Evolutionary conservation across 2,888 invertebrate species (phyloP).

Genomic region (Silvanus unidentatus): DNA sequence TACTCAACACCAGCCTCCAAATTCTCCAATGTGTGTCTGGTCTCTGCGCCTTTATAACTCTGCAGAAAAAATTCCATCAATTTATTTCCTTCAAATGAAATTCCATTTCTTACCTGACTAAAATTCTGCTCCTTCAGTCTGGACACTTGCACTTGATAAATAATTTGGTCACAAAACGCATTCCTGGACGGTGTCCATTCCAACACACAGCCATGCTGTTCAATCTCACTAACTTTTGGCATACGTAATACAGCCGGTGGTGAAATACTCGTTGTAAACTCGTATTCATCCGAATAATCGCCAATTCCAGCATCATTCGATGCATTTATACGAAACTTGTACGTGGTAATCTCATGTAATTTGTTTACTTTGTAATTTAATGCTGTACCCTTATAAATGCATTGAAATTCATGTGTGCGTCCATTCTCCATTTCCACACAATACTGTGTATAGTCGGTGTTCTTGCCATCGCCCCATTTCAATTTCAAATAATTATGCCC

Average conservation of each 20-base stretch:
- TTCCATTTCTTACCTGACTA: constrained; percentile 50
- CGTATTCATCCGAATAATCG: constrained; percentile 64
- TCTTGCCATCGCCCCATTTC: constrained; percentile 75
- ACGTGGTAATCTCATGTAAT: constrained; percentile 72
- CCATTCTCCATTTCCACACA: constrained; percentile 76
- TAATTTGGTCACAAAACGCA: constrained; percentile 58
- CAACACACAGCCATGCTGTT: constrained; percentile 52
- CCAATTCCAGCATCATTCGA: constrained; percentile 82
- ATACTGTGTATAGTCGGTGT: constrained; percentile 69
- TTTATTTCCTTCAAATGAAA: background rate
- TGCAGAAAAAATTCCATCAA: constrained; percentile 34
- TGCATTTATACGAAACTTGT: constrained; percentile 81
- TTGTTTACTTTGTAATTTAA: constrained; percentile 77
- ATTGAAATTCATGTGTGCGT: constrained; percentile 60
- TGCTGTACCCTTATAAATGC: constrained; percentile 69
- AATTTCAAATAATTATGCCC: constrained; percentile 78
- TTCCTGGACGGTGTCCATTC: constrained; percentile 62
- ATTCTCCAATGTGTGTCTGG: constrained; percentile 58
- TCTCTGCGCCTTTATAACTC: constrained; percentile 63
- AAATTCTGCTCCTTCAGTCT: constrained; percentile 57
- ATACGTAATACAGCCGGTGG: constrained; percentile 76
- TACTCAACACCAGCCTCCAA: constrained; percentile 73
- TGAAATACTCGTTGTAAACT: constrained; percentile 69
- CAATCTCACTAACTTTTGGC: constrained; percentile 56
- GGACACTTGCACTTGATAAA: constrained; percentile 69